These are phyloP conservation scores for Noctua fimbriata DNA, from an alignment of 2,888 invertebrate genomes.

Conservation along the genomic window DNA sequence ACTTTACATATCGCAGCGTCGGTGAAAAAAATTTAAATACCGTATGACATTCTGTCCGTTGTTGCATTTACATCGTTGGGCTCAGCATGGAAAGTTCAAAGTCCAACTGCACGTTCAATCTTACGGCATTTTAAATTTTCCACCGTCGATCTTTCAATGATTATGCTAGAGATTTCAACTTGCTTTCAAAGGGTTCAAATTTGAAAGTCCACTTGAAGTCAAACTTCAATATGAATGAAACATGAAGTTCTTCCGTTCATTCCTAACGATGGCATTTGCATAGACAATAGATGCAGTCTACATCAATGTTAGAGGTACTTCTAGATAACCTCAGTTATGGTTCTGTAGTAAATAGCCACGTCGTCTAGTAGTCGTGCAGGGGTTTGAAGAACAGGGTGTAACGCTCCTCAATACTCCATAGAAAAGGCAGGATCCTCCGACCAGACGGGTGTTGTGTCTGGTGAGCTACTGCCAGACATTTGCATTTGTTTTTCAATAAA, in stretches of 20 bases:
- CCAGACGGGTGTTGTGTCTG: too few species aligned
- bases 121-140: background rate
- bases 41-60: background rate
- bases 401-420: too few species aligned
- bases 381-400: too few species aligned
- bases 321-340: background rate
- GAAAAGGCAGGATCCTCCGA: too few species aligned
- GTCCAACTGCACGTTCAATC: background rate
- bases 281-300: slow-evolving; percentile 8
- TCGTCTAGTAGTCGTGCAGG: too few species aligned
- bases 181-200: slow-evolving; percentile 1
- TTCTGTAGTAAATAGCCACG: too few species aligned
- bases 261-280: slow-evolving; percentile 27
- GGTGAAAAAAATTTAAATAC: background rate
- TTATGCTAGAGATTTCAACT: background rate
- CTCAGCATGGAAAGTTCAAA: background rate
- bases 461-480: too few species aligned
- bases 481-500: too few species aligned
- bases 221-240: slow-evolving; percentile 27
- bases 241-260: slow-evolving; percentile 17
- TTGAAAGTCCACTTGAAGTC: slow-evolving; percentile 23
- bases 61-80: background rate
- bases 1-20: background rate
- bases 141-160: background rate
- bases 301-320: background rate